Evolutionary conservation across 1,140 invertebrate species (phyloP).

Genomic region (Drosophila mauritiana): DNA sequence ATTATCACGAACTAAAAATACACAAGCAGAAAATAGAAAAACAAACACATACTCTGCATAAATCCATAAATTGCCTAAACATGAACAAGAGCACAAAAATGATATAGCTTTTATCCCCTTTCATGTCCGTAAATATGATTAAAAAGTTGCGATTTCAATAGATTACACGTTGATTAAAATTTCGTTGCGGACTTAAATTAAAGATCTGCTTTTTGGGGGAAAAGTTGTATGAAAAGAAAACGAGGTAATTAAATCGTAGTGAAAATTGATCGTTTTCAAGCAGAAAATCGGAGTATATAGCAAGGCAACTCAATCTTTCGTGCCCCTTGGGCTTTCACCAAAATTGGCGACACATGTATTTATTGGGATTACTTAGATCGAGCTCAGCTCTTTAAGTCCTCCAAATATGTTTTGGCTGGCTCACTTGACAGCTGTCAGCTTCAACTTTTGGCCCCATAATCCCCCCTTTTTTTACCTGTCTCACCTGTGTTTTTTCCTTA

Average conservation of each 20-base stretch:
- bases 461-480: slow-evolving; percentile 7
- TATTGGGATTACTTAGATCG: slow-evolving; percentile 27
- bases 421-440: slow-evolving; percentile 41
- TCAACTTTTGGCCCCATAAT: slow-evolving; percentile 11
- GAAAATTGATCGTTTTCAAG: too few relatives aligned
- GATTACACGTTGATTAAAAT: slow-evolving; percentile 7
- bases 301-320: too few relatives aligned
- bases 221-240: neutral
- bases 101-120: neutral
- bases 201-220: neutral
- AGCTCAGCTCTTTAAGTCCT: slow-evolving; percentile 18
- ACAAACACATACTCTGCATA: slow-evolving; percentile 36
- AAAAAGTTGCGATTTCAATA: slow-evolving; percentile 12
- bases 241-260: too few relatives aligned
- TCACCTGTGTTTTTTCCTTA: slow-evolving; percentile 1
- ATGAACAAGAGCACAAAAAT: slow-evolving; percentile 29
- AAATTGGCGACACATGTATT: slow-evolving; percentile 15
- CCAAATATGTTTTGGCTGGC: slow-evolving; percentile 33
- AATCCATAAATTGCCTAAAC: slow-evolving; percentile 55
- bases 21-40: slow-evolving; percentile 5
- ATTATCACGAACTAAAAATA: slow-evolving; percentile 58
- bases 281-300: neutral
- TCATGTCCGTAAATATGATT: slow-evolving; percentile 6
- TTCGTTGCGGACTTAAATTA: neutral
- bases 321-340: neutral